Conservation (phyloP, 1,140 invertebrate species). For the Drosophila nebulosa region DNA sequence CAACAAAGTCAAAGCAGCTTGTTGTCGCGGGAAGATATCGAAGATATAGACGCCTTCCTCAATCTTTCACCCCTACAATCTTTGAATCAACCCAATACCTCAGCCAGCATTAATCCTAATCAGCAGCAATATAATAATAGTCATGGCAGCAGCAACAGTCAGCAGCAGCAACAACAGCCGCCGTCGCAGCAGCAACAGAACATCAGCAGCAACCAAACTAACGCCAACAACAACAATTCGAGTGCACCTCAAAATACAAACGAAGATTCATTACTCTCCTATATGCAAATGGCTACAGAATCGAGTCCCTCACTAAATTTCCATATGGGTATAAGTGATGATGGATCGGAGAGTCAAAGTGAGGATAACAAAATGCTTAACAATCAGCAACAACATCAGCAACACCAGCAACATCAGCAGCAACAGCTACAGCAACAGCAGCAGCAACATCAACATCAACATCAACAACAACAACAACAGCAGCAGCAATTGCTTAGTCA, state of each 20-base stretch:
- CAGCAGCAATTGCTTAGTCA: background rate
- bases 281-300: conserved; percentile 77
- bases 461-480: conserved; percentile 24
- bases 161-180: conserved; percentile 28
- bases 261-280: conserved; percentile 70
- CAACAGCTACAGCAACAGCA: conserved; percentile 37
- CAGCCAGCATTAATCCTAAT: conserved; percentile 21
- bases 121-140: conserved; percentile 34
- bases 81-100: conserved; percentile 29
- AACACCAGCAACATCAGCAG: conserved; percentile 28
- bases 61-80: conserved; percentile 68
- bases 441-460: conserved; percentile 35
- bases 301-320: conserved; percentile 72
- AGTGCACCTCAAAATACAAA: conserved; percentile 59
- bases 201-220: conserved; percentile 34
- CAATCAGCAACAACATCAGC: conserved; percentile 32
- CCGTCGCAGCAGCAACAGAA: conserved; percentile 28
- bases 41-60: conserved; percentile 70
- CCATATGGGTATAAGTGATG: conserved; percentile 73
- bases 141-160: conserved; percentile 27
- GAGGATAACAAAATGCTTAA: conserved; percentile 64
- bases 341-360: conserved; percentile 59
- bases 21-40: conserved; percentile 61
- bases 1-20: conserved; percentile 39
- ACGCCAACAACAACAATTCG: conserved; percentile 43